These are phyloP conservation scores for Scartelaos histophorus DNA, from an alignment of 2,113 vertebrate species.

Conservation along the genomic window DNA sequence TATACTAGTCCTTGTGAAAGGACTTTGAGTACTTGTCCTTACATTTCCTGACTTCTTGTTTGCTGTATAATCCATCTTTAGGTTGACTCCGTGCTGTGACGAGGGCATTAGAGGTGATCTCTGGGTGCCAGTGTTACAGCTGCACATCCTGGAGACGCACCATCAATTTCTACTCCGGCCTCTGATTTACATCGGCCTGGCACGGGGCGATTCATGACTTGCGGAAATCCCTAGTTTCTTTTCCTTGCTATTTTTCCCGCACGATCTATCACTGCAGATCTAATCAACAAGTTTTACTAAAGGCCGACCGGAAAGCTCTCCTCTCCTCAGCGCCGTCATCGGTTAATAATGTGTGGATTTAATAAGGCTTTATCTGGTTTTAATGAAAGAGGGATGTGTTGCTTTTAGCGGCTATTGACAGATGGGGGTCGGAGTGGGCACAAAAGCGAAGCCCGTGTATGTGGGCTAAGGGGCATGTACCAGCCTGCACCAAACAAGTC, in stretches of 20 bases:
- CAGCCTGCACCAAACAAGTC: conserved; percentile 22
- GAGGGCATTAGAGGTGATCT: conserved; percentile 45
- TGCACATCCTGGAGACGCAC: conserved; percentile 55
- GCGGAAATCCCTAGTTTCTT: conserved; percentile 61
- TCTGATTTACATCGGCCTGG: conserved; percentile 74
- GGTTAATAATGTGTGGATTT: conserved; percentile 27
- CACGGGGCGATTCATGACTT: conserved; percentile 70
- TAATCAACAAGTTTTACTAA: conserved; percentile 47
- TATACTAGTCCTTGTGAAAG: neutral
- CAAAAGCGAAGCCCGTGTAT: conserved; percentile 27
- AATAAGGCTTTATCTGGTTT: conserved; percentile 28
- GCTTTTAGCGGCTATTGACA: conserved; percentile 18
- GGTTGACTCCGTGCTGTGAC: conserved; percentile 32
- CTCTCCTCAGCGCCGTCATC: conserved; percentile 41
- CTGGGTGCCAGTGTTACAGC: conserved; percentile 62
- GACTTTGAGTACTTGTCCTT: conserved; percentile 6
- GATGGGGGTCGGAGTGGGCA: conserved; percentile 24
- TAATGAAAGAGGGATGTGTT: conserved; percentile 20
- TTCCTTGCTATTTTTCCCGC: conserved; percentile 31
- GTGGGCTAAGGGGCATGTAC: conserved; percentile 41
- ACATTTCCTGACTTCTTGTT: conserved; percentile 52
- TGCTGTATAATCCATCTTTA: conserved; percentile 51
- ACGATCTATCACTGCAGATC: conserved; percentile 56
- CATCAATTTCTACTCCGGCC: conserved; percentile 71
- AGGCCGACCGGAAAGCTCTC: conserved; percentile 29